Percentiles rank a stretch among this genome's conserved stretches.
These are phyloP conservation scores for Lithosia quadra DNA, from an alignment of 2,888 invertebrate species.

Conservation along the genomic window DNA sequence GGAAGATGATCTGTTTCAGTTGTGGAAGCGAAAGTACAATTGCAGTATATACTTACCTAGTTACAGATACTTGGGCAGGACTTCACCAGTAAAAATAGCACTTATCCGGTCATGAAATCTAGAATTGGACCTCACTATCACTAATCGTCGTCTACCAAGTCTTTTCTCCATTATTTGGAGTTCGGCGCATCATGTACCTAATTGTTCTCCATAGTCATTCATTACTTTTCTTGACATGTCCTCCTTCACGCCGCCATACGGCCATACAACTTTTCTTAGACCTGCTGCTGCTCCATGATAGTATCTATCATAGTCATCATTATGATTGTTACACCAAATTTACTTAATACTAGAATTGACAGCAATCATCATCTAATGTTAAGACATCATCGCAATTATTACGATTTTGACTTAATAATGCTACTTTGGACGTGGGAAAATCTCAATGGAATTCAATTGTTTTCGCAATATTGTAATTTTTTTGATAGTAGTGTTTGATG, in stretches of 20 bases:
- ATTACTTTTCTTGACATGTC: no score
- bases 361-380: neutral
- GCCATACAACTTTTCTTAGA: no score
- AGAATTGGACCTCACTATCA: no score
- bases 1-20: no score
- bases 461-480: conserved; percentile 14
- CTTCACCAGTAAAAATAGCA: neutral
- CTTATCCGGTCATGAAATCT: no score
- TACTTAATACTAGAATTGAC: neutral
- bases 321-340: neutral
- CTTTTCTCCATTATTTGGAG: no score
- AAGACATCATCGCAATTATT: conserved; percentile 15
- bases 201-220: no score
- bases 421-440: conserved; percentile 31
- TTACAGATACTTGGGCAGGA: neutral
- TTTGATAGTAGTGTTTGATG: conserved; percentile 16
- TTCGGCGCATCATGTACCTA: no score
- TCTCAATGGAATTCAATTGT: conserved; percentile 30
- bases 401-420: conserved; percentile 22
- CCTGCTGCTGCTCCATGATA: no score
- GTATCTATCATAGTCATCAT: neutral
- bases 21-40: no score
- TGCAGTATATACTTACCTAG: neutral
- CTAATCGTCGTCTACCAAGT: no score
- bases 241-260: no score